Base-by-base conservation (phyloP, 1,140 invertebrate species). In the Rhagoletis zephyria region DNA sequence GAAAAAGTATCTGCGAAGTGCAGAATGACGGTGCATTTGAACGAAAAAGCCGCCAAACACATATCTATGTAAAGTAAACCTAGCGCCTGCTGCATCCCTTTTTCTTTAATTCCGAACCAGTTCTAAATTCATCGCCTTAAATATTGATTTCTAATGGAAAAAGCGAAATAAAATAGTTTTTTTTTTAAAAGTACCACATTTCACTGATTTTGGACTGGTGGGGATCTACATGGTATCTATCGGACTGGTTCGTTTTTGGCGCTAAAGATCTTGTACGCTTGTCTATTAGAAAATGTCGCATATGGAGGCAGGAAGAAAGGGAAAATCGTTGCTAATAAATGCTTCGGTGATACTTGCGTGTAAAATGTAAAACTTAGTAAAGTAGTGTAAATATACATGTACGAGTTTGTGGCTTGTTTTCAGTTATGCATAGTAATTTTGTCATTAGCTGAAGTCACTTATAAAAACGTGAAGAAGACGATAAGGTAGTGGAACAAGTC, bases 351-450 rank as follows among this genome's bases (percentile, higher is more conserved):
- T 63, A 63, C 16, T 63, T 63, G 16, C 12, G 61, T 7, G 59
- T 7, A 60, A 60, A 16, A 14, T 63, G 61, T n/a, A 63, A 63
- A n/a, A n/a, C 61, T n/a, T 14, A 63, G 10, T 63, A 63, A n/a
- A 16, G 61, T 12, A 63, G 10, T 5, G 61, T 45, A 70, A 3
- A 45, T 45, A 12, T 42, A 42, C 6, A 14, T 74, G 42, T 67
- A 67, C 40, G 42, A 74, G 42, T 45, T 42, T 74, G 42, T 42
- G 67, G 67, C 40, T 74, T 45, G 67, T n/a, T 74, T 74, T 12
- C 67, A 45, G 67, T 48, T 74, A 45, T 74, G 67, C 67, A 74
- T 74, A 74, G 67, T 74, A 74, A 74, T 74, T 74, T 74, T 74
- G 67, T 74, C 67, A 74, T 74, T 74, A 74, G 14, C 67, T 48